These are phyloP conservation scores for Morpho achilles DNA, from an alignment of 2,888 invertebrate genomes.

Conservation along the genomic window DNA sequence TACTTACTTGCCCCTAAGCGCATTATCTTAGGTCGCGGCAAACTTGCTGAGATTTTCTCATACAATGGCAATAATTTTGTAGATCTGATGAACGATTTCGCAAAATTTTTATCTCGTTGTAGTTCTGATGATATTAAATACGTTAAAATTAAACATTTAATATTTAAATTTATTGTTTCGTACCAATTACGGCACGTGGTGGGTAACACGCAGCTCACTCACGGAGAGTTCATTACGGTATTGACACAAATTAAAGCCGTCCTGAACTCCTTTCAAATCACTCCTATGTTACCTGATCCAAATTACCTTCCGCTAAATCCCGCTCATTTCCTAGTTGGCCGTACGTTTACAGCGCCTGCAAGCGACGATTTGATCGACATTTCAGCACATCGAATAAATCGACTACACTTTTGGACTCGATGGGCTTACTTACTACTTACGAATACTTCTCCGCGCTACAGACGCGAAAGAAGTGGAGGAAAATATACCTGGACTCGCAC, in stretches of 20 bases:
- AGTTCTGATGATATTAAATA: conserved; percentile 13
- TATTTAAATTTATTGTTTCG: background rate
- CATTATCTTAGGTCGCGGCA: conserved; percentile 30
- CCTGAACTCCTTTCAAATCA: conserved; percentile 23
- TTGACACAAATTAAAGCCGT: conserved; percentile 21
- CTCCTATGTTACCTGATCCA: conserved; percentile 18
- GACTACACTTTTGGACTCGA: conserved; percentile 6
- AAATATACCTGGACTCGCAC: background rate
- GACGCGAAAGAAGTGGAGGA: conserved; percentile 1
- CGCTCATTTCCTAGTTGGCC: conserved; percentile 3
- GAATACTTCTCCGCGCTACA: conserved; percentile 6
- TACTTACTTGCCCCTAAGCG: conserved; percentile 28
- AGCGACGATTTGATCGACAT: background rate
- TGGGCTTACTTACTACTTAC: too few relatives aligned
- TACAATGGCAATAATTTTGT: conserved; percentile 30
- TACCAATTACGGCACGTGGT: conserved; percentile 1
- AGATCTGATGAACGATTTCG: conserved; percentile 24
- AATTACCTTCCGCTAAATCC: background rate
- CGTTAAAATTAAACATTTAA: conserved; percentile 1
- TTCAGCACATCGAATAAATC: background rate
- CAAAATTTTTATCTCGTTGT: conserved; percentile 18
- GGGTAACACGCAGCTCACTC: conserved; percentile 6
- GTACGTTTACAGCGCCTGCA: background rate
- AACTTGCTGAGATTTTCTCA: conserved; percentile 28
- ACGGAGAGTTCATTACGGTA: conserved; percentile 15